Conservation (phyloP, 2,888 invertebrate species). For the Baccha elongata region DNA sequence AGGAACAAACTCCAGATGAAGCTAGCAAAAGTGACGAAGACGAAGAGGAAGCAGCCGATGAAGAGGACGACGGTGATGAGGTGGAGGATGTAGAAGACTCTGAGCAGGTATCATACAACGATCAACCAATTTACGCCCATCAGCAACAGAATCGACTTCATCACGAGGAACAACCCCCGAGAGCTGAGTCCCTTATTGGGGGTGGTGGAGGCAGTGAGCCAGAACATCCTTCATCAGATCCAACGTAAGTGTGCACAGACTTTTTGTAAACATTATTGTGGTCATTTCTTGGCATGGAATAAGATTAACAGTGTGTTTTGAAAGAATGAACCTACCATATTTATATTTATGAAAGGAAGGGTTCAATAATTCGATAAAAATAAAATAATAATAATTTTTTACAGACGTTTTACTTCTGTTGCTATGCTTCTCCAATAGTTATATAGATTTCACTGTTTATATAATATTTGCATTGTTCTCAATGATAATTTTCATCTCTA, state of each 20-base stretch:
- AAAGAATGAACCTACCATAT: not conserved
- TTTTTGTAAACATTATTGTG: conserved; percentile 38
- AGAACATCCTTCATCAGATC: conserved; percentile 79
- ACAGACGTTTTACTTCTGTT: too few species aligned
- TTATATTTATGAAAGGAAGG: too few species aligned
- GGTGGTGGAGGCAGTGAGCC: conserved; percentile 75
- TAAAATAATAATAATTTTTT: too few species aligned
- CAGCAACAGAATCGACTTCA: conserved; percentile 80
- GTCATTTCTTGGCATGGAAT: conserved; percentile 29
- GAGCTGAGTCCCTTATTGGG: conserved; percentile 79
- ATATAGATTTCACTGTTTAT: too few species aligned
- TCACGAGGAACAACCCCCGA: conserved; percentile 80
- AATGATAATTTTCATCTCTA: too few species aligned
- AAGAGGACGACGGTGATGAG: conserved; percentile 75
- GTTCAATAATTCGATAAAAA: too few species aligned
- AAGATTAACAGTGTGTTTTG: conserved; percentile 9
- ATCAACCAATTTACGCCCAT: conserved; percentile 80
- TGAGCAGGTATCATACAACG: conserved; percentile 79
- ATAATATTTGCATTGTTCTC: too few species aligned
- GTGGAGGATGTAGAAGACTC: conserved; percentile 75
- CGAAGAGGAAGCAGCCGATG: conserved; percentile 78
- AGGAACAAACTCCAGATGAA: conserved; percentile 76
- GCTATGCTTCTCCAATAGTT: too few species aligned
- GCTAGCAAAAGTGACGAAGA: conserved; percentile 77
- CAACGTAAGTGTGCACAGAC: conserved; percentile 79